Evolutionary conservation across 2,888 invertebrate genomes (phyloP).

Genomic region (Cryptophagus acutangulus): DNA sequence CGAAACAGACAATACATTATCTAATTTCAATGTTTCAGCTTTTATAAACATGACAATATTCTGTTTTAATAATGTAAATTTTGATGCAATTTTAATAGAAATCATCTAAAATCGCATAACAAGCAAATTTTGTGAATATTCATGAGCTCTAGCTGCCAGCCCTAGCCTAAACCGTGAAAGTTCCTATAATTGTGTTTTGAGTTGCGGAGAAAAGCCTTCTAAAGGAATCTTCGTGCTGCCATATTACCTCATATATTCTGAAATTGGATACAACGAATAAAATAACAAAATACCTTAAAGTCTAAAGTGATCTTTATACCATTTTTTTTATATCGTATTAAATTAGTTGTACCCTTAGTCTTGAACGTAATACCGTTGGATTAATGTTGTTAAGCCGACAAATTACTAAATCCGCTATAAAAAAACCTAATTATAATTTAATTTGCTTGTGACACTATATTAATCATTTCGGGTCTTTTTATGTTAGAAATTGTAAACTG

Average conservation of each 20-base stretch:
- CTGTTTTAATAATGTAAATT: constrained; percentile 21
- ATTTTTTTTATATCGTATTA: too few species aligned
- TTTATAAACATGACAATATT: too few species aligned
- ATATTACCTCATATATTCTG: not conserved
- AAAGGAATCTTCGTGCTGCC: constrained; percentile 2
- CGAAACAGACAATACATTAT: too few species aligned
- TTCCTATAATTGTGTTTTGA: constrained; percentile 1
- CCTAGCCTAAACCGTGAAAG: constrained; percentile 1
- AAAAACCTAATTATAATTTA: too few species aligned
- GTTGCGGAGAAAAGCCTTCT: not conserved
- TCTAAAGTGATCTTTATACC: too few species aligned
- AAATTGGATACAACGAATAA: constrained; percentile 1
- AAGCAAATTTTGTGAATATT: constrained; percentile 26
- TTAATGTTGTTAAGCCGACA: too few species aligned
- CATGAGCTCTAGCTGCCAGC: constrained; percentile 17
- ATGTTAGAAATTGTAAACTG: not conserved
- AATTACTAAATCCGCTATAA: too few species aligned
- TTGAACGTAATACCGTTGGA: too few species aligned
- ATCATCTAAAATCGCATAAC: constrained; percentile 27
- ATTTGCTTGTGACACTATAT: too few species aligned
- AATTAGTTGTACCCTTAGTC: too few species aligned
- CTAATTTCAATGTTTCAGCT: too few species aligned
- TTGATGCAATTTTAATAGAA: constrained; percentile 27
- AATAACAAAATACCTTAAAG: constrained; percentile 1
- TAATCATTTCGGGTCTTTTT: not conserved